Percentiles rank a stretch among this genome's conserved stretches.
These are phyloP conservation scores for Dermatemys mawii DNA, from an alignment of 2,113 vertebrate genomes.

Conservation along the genomic window DNA sequence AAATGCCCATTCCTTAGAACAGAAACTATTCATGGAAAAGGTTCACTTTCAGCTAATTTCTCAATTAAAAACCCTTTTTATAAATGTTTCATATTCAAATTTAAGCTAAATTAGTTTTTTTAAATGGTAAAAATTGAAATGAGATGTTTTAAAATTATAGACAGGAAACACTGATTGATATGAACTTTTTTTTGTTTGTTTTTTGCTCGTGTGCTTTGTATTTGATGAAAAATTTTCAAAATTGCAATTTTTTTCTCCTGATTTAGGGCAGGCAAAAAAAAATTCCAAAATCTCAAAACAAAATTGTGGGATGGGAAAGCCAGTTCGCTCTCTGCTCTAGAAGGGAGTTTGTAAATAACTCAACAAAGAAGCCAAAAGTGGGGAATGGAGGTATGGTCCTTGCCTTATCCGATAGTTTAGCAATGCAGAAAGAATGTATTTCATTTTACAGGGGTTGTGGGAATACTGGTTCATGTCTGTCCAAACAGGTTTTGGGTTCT, in stretches of 20 bases:
- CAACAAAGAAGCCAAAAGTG: background rate
- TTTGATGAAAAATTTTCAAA: background rate
- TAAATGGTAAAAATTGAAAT: fast-evolving
- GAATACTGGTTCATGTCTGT: background rate
- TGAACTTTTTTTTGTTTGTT: background rate
- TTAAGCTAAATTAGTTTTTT: too few species aligned
- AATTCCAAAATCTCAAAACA: background rate
- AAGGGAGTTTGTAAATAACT: too few species aligned
- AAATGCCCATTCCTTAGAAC: background rate
- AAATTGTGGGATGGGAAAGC: background rate
- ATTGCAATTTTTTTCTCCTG: background rate
- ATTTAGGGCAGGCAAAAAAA: background rate
- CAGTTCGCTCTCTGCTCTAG: background rate
- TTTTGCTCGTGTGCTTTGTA: too few species aligned
- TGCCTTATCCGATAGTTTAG: background rate
- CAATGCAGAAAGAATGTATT: background rate
- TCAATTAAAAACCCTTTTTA: too few species aligned
- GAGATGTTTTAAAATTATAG: background rate
- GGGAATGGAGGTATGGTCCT: background rate
- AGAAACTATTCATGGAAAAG: background rate
- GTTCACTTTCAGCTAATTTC: background rate
- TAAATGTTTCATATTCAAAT: too few species aligned
- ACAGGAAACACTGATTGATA: background rate
- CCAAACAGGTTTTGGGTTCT: background rate
- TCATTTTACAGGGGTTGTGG: background rate